A percentile compares a stretch with the other conserved stretches of the same genome.
Conservation (phyloP, 2,797 vertebrate species). For the Gila robusta region DNA sequence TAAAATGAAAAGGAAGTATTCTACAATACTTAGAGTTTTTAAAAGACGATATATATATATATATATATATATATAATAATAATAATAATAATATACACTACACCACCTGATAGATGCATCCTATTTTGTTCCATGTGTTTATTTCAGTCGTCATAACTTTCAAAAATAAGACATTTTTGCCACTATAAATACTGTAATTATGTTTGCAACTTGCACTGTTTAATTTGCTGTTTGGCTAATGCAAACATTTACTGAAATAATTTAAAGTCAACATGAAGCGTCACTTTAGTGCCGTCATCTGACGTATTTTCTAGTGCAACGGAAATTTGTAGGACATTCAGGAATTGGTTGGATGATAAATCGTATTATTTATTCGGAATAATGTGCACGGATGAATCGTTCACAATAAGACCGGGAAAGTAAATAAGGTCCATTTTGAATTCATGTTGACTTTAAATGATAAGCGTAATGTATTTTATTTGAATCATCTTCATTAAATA, state of each 20-base stretch:
- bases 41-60: constrained; percentile 76
- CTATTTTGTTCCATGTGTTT: constrained; percentile 33
- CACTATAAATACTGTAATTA: constrained; percentile 9
- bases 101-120: constrained; percentile 57
- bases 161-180: neutral
- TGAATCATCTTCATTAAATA: constrained; percentile 58
- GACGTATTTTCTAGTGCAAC: too few species aligned
- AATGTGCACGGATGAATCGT: neutral
- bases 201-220: neutral
- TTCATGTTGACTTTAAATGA: constrained; percentile 71
- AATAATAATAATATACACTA: constrained; percentile 53
- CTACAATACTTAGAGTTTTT: constrained; percentile 76
- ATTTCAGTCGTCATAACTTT: neutral
- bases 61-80: neutral
- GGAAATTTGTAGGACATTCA: neutral
- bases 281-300: neutral
- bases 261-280: constrained; percentile 7
- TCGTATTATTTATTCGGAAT: neutral
- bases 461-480: constrained; percentile 47
- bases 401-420: neutral
- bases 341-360: too few species aligned
- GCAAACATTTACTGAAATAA: neutral
- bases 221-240: constrained; percentile 13
- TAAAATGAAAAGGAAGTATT: constrained; percentile 76
- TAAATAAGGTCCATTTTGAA: constrained; percentile 46